Evolutionary conservation across 1,140 invertebrate genomes (phyloP).

Genomic region (Drosophila bipectinata): DNA sequence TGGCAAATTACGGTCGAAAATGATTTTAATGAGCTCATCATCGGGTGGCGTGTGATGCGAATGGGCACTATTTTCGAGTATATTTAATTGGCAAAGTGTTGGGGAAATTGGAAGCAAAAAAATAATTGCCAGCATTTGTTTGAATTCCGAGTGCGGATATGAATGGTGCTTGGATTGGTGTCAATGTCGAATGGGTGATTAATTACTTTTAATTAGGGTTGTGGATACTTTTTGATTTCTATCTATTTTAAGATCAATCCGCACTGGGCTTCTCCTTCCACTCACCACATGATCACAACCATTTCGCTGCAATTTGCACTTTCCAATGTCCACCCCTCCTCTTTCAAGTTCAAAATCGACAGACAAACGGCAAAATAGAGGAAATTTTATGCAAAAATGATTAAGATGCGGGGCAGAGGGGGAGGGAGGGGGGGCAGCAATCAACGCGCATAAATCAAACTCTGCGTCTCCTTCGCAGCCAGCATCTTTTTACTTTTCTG

Average conservation of each 20-base stretch:
- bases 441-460: conserved; percentile 69
- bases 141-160: neutral
- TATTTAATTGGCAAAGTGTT: conserved; percentile 28
- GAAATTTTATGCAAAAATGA: conserved; percentile 68
- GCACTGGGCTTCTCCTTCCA: conserved; percentile 14
- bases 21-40: conserved; percentile 71
- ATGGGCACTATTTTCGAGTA: conserved; percentile 17
- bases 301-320: conserved; percentile 48
- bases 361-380: conserved; percentile 44
- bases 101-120: conserved; percentile 29
- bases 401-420: neutral
- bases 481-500: conserved; percentile 25
- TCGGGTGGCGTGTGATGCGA: conserved; percentile 28
- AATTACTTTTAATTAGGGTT: neutral
- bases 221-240: neutral
- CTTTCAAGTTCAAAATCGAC: conserved; percentile 62
- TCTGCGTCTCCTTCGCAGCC: conserved; percentile 15
- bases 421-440: conserved; percentile 42
- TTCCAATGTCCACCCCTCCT: conserved; percentile 3
- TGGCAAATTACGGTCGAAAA: conserved; percentile 40
- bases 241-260: neutral
- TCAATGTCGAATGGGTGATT: conserved; percentile 31
- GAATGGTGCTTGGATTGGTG: conserved; percentile 30
- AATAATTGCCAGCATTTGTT: conserved; percentile 20
- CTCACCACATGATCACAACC: conserved; percentile 15